These are phyloP conservation scores for Lepidocolaptes lacrymiger DNA, from an alignment of 2,797 vertebrate genomes.

Conservation along the genomic window DNA sequence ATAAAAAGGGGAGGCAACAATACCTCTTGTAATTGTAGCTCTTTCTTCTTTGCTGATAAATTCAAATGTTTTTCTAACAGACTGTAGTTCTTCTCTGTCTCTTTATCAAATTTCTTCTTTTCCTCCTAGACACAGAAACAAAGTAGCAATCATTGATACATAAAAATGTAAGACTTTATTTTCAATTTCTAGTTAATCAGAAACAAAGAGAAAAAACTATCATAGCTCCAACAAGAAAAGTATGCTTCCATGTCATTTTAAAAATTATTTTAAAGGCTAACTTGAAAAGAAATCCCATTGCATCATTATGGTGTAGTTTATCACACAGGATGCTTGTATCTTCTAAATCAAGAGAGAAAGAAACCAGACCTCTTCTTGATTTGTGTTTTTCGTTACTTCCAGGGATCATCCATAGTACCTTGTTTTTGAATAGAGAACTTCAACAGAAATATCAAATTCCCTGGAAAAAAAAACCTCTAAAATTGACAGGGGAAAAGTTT, in stretches of 20 bases:
- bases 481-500: neutral
- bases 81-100: constrained; percentile 97
- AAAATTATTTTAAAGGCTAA: neutral
- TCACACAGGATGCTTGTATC: neutral
- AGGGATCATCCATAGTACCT: neutral
- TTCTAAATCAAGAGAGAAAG: neutral
- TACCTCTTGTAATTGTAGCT: constrained; percentile 96
- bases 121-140: constrained; percentile 82
- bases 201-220: neutral
- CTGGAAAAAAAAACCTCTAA: neutral
- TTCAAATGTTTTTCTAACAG: constrained; percentile 95
- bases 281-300: neutral
- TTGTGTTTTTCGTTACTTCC: neutral
- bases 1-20: neutral
- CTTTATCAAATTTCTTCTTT: constrained; percentile 97
- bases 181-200: neutral
- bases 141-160: neutral
- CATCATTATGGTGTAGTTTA: neutral
- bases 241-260: neutral
- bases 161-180: neutral
- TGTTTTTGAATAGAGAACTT: neutral
- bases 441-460: neutral
- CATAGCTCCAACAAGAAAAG: neutral
- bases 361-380: accelerated
- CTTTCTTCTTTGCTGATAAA: constrained; percentile 98